These are phyloP conservation scores for Myxocyprinus asiaticus DNA, from an alignment of 2,113 vertebrate genomes.

Conservation along the genomic window DNA sequence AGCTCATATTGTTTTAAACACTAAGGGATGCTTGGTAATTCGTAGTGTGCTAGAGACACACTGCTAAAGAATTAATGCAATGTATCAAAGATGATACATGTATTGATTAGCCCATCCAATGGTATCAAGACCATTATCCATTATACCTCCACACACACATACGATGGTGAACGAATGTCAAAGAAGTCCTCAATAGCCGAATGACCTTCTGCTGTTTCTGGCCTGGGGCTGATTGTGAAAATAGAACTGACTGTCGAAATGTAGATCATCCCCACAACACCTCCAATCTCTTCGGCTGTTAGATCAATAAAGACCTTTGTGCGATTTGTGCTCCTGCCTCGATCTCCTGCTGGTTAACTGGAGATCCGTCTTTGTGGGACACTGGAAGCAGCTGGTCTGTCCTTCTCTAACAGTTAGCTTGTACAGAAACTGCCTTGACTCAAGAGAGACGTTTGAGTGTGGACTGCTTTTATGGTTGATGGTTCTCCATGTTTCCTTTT, in stretches of 20 bases:
- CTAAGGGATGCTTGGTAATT: neutral
- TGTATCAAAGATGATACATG: conserved; percentile 10
- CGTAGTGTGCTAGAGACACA: neutral
- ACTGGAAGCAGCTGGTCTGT: conserved; percentile 39
- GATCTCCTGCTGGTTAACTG: conserved; percentile 14
- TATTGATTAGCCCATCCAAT: neutral
- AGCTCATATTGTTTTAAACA: neutral
- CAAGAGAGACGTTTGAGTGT: conserved; percentile 12
- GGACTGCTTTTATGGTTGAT: conserved; percentile 4
- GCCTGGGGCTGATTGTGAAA: neutral
- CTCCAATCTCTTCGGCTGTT: conserved; percentile 15
- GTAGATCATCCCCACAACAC: conserved; percentile 15
- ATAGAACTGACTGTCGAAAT: conserved; percentile 7
- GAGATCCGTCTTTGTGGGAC: conserved; percentile 28
- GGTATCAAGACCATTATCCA: neutral
- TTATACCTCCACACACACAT: neutral
- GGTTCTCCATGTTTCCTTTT: neutral
- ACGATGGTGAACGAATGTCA: conserved; percentile 25
- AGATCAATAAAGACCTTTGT: conserved; percentile 41
- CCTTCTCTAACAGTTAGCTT: neutral
- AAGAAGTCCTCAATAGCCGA: conserved; percentile 11
- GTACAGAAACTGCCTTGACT: neutral
- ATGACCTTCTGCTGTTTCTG: conserved; percentile 20
- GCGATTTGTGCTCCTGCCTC: conserved; percentile 20
- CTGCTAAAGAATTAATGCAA: neutral